Percentiles rank a stretch among this genome's conserved stretches.
Conservation (phyloP, 1,140 invertebrate species). For the Chelonus insularis region DNA sequence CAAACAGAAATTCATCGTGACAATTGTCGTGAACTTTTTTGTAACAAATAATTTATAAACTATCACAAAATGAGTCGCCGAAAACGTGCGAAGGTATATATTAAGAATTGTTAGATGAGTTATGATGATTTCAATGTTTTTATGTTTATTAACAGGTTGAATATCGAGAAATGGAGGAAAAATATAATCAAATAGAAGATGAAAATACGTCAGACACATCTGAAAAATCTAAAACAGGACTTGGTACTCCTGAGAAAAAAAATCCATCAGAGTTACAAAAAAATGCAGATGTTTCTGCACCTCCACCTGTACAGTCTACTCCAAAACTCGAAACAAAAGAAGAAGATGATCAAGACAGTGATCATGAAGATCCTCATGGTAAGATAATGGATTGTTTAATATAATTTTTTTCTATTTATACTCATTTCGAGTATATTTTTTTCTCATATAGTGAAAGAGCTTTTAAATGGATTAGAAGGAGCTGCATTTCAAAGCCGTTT, state of each 20-base stretch:
- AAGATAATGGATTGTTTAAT: no score
- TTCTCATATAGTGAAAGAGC: constrained; percentile 50
- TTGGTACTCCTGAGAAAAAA: constrained; percentile 58
- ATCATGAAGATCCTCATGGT: constrained; percentile 58
- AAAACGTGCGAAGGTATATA: constrained; percentile 66
- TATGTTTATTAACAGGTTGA: constrained; percentile 62
- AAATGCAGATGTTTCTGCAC: constrained; percentile 40
- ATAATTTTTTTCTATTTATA: constrained; percentile 12
- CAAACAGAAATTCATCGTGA: constrained; percentile 39
- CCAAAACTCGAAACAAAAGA: constrained; percentile 52
- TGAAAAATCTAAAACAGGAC: constrained; percentile 66
- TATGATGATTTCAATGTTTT: not conserved
- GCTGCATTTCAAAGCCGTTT: constrained; percentile 91
- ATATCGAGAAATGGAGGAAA: constrained; percentile 70
- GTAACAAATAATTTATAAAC: constrained; percentile 18
- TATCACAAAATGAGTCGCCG: constrained; percentile 66
- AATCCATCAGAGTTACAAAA: constrained; percentile 51
- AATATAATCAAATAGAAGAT: constrained; percentile 66
- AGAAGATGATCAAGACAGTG: constrained; percentile 56
- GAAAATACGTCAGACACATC: constrained; percentile 67
- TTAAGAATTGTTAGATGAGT: not conserved
- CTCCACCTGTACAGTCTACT: constrained; percentile 37
- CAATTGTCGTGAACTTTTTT: not conserved
- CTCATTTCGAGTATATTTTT: not conserved
- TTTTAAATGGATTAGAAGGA: constrained; percentile 76